These are phyloP conservation scores for Globodera rostochiensis DNA, from an alignment of 1,140 invertebrate genomes.

Conservation along the genomic window DNA sequence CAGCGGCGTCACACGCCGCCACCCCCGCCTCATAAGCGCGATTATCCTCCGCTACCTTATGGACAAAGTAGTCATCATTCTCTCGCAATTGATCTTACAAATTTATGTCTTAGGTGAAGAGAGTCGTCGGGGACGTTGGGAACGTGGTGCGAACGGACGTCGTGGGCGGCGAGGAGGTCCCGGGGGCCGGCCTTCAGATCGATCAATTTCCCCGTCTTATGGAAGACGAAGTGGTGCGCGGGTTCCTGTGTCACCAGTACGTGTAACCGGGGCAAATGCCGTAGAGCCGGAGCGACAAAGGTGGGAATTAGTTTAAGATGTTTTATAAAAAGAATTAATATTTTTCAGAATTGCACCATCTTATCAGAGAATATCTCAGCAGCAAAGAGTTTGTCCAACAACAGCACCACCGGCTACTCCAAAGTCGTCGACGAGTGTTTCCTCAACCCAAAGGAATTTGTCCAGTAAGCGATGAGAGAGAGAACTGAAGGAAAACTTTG, in stretches of 20 bases:
- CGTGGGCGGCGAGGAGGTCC: background rate
- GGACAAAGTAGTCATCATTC: background rate
- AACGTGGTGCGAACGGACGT: background rate
- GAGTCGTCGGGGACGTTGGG: conserved; percentile 13
- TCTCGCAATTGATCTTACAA: background rate
- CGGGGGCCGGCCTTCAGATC: background rate
- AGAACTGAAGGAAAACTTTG: background rate
- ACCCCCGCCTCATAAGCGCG: background rate
- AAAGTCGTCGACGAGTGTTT: background rate
- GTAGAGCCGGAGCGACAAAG: background rate
- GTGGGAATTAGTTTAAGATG: background rate
- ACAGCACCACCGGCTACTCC: conserved; percentile 14
- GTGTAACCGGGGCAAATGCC: background rate
- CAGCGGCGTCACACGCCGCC: background rate
- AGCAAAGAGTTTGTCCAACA: conserved; percentile 15
- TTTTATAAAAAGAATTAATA: background rate
- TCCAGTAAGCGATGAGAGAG: background rate
- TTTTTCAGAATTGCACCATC: background rate
- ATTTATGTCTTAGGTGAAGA: conserved; percentile 9
- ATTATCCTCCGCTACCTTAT: conserved; percentile 3
- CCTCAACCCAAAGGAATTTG: background rate
- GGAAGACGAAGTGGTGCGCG: conserved; percentile 9
- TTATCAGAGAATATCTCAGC: conserved; percentile 1
- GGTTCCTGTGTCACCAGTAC: background rate
- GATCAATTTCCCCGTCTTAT: conserved; percentile 6